Conservation (phyloP, 2,113 vertebrate species). For the Pogonocichla stellata region DNA sequence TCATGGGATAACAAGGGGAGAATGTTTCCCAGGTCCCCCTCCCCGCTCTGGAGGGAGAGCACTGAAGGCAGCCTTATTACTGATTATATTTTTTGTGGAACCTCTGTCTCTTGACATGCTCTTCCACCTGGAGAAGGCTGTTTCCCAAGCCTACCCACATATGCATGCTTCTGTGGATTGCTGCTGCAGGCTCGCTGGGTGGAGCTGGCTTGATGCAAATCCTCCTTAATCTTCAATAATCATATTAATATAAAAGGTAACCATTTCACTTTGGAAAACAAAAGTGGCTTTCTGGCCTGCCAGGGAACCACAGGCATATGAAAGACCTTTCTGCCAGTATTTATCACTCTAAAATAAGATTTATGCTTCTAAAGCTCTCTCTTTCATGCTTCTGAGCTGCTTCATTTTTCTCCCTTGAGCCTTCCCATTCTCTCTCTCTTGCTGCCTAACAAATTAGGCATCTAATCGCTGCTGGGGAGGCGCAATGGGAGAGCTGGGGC, state of each 20-base stretch:
- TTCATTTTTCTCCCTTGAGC: conserved; percentile 48
- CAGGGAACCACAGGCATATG: conserved; percentile 29
- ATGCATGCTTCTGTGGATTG: neutral
- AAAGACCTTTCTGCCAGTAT: conserved; percentile 27
- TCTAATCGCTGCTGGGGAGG: conserved; percentile 48
- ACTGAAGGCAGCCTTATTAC: neutral
- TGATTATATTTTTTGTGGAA: neutral
- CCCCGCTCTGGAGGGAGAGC: neutral
- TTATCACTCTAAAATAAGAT: conserved; percentile 38
- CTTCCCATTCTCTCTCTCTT: conserved; percentile 46
- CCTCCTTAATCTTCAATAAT: conserved; percentile 48
- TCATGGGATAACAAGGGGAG: neutral
- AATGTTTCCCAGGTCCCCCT: neutral
- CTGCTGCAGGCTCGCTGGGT: neutral
- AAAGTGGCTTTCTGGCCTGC: conserved; percentile 42
- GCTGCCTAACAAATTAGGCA: conserved; percentile 57
- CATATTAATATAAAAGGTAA: conserved; percentile 32
- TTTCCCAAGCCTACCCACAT: neutral
- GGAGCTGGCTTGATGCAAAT: conserved; percentile 19
- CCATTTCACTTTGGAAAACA: conserved; percentile 47
- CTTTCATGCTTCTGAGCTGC: conserved; percentile 45
- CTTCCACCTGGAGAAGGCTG: neutral
- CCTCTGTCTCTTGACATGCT: neutral
- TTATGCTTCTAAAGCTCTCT: conserved; percentile 38
- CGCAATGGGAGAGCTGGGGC: neutral